Base-by-base conservation (phyloP, 1,140 invertebrate genomes). In the Drosophila neocordata region DNA sequence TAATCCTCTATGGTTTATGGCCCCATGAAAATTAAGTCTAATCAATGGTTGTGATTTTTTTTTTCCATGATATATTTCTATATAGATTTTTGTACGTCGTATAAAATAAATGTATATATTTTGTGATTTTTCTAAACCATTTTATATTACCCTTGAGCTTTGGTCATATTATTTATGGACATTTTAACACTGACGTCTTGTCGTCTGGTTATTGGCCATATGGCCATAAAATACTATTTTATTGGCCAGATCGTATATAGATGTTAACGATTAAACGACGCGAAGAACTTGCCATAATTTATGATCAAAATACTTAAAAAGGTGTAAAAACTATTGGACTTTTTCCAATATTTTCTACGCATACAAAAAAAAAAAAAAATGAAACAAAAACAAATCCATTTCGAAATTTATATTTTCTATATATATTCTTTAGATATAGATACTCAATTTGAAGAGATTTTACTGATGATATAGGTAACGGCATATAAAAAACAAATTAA, bases 21-120 rank as follows among this genome's bases (percentile, higher is more conserved):
- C 38, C 63, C 51, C 41, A 67, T 77, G 44, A 66, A 75, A 80
- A 81, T 85, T 84, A 84, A 64, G 69, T 67, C 70, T 81, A 84
- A 87, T 85, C 81, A 77, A 68, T 61, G 64, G 82, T 69, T 82
- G 69, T 87, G 81, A 85, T 85, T 84, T 74, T 34, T 20, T 51
- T 55, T 60, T 67, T 63, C 20, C 7, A 1, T 53, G 38, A 62
- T 37, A 11, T 12, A 6, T n/a, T n/a, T n/a, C n/a, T n/a, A n/a
- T n/a, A n/a, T n/a, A n/a, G n/a, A n/a, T n/a, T n/a, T n/a, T n/a
- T n/a, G n/a, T 71, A 41, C 22, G 4, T n/a, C n/a, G 22, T 6
- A 11, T n/a, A 51, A 18, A 8, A 13, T 57, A 20, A 12, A 27
- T 6, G 0, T 57, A 6, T 34, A 13, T 12, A 8, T 18, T 44